phyloP scores from a whole-genome alignment of 2,797 vertebrate species.

The Aplochiton taeniatus region DNA sequence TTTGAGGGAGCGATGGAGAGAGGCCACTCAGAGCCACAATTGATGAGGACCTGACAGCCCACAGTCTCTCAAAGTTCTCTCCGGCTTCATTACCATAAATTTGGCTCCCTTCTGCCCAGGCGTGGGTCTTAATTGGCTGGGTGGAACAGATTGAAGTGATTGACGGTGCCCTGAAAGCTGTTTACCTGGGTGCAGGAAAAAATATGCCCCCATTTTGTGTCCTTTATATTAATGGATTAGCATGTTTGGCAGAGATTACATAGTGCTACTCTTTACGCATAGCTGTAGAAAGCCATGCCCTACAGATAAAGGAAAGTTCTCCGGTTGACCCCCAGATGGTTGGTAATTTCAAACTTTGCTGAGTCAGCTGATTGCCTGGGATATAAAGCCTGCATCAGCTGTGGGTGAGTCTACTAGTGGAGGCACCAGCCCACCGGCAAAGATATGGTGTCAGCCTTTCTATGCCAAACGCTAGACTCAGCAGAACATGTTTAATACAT shows the following conservation, averaged over 20 bases:
- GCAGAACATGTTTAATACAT: constrained; percentile 40
- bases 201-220: not conserved
- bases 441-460: constrained; percentile 47
- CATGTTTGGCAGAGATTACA: not conserved
- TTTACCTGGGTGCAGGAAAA: constrained; percentile 13
- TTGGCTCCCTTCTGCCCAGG: constrained; percentile 14
- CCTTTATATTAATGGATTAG: not conserved
- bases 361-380: constrained; percentile 46
- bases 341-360: constrained; percentile 37
- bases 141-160: constrained; percentile 33
- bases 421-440: constrained; percentile 17
- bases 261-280: not conserved
- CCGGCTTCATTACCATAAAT: constrained; percentile 51
- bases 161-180: constrained; percentile 31
- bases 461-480: constrained; percentile 41
- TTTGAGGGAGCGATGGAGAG: constrained; percentile 27
- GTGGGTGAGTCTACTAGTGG: constrained; percentile 30
- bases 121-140: constrained; percentile 49
- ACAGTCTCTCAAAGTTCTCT: constrained; percentile 36
- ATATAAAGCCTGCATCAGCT: constrained; percentile 43
- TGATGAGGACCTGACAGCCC: constrained; percentile 45
- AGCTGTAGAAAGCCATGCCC: constrained; percentile 5
- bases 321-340: constrained; percentile 7
- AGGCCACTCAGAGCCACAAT: constrained; percentile 41
- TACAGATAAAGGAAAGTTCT: constrained; percentile 1